phyloP scores from a whole-genome alignment of 2,113 vertebrate species.

The Prolemur simus region DNA sequence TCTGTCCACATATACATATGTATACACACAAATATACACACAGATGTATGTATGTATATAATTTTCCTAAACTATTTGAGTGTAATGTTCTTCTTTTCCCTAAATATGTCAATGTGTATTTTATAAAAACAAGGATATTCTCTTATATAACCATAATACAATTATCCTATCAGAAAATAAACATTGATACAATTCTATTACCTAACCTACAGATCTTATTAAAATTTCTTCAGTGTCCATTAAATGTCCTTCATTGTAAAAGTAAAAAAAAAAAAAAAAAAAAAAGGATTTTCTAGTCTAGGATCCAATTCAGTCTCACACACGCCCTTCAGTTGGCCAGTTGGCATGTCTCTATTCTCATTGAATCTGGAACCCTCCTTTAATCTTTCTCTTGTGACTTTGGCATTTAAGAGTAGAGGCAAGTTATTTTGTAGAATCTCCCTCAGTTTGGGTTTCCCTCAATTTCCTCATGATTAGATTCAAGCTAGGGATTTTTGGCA shows the following conservation, averaged over 20 bases:
- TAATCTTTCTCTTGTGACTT: neutral
- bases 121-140: neutral
- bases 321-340: neutral
- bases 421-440: neutral
- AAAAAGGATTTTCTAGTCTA: neutral
- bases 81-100: neutral
- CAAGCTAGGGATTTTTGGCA: neutral
- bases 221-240: neutral
- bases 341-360: neutral
- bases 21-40: neutral
- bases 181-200: neutral
- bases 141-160: neutral
- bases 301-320: neutral
- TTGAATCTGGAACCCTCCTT: neutral
- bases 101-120: neutral
- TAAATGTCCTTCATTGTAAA: neutral
- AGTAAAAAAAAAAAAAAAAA: neutral
- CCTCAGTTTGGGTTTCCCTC: neutral
- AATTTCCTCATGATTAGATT: conserved; percentile 3
- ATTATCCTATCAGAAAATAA: neutral
- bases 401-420: neutral
- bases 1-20: neutral
- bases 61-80: neutral
- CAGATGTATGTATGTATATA: neutral
- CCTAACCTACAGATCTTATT: neutral